Conservation (phyloP, 2,797 vertebrate genomes). For the Avahi laniger region DNA sequence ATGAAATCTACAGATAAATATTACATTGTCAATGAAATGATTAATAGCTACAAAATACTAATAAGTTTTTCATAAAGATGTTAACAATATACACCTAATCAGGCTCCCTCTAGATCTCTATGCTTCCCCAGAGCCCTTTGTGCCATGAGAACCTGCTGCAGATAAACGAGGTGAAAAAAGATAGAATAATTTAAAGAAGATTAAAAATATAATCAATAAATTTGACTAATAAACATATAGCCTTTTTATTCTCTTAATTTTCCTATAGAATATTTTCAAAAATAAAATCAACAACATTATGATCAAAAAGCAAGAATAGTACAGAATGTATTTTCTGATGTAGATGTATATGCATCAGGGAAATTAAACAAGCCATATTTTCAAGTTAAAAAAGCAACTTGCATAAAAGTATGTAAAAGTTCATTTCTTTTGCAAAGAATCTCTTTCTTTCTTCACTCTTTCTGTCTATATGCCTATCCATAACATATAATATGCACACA, state of each 20-base stretch:
- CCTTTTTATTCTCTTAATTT: neutral
- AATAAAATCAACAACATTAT: neutral
- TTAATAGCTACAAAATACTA: neutral
- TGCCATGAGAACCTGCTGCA: neutral
- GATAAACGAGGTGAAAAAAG: neutral
- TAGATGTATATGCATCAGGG: neutral
- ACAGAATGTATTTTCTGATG: neutral
- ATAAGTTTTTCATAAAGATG: neutral
- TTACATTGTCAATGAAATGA: neutral
- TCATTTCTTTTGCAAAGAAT: neutral
- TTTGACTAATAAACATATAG: neutral
- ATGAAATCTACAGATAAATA: neutral
- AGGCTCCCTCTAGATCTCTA: neutral
- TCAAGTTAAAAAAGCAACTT: neutral
- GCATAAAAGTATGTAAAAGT: neutral
- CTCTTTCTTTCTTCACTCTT: neutral
- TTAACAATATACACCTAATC: neutral
- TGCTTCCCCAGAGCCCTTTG: neutral
- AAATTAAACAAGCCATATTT: neutral
- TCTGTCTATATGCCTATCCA: neutral
- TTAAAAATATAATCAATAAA: neutral
- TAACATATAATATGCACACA: neutral
- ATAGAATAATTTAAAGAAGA: neutral
- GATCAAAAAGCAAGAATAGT: neutral
- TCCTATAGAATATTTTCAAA: neutral